Percentiles rank a stretch among this genome's conserved stretches.
These are phyloP conservation scores for Lepidurus packardi DNA, from an alignment of 1,140 invertebrate species.

Conservation along the genomic window DNA sequence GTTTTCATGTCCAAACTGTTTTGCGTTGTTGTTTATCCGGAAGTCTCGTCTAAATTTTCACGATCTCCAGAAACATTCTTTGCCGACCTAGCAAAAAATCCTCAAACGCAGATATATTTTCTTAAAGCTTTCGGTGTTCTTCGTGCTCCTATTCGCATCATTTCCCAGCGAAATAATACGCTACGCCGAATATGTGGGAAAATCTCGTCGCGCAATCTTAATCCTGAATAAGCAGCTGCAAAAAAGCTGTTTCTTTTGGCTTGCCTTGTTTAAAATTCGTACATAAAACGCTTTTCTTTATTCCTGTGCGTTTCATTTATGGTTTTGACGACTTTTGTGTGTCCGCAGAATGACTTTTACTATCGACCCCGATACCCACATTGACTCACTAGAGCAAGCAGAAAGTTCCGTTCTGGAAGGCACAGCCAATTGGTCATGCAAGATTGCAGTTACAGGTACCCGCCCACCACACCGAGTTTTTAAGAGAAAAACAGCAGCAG, in stretches of 20 bases:
- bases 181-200: too few species aligned
- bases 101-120: not conserved
- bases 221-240: not conserved
- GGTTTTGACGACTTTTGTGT: slow-evolving; percentile 28
- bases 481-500: not conserved
- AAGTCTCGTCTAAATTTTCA: not conserved
- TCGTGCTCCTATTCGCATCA: not conserved
- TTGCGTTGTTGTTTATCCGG: not conserved
- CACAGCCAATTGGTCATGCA: slow-evolving; percentile 99
- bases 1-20: not conserved
- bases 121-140: slow-evolving; percentile 4
- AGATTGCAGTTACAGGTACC: slow-evolving; percentile 96
- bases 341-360: slow-evolving; percentile 82
- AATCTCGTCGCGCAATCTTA: too few species aligned
- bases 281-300: slow-evolving; percentile 27
- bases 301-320: slow-evolving; percentile 25
- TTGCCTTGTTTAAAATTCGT: not conserved
- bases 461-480: not conserved
- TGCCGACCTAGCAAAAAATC: not conserved
- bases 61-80: not conserved
- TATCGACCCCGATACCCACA: slow-evolving; percentile 97
- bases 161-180: not conserved
- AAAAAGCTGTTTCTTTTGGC: not conserved
- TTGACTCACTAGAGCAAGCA: slow-evolving; percentile 95
- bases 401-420: slow-evolving; percentile 97